Conservation (phyloP, 2,797 vertebrate species). For the Fringilla coelebs region DNA sequence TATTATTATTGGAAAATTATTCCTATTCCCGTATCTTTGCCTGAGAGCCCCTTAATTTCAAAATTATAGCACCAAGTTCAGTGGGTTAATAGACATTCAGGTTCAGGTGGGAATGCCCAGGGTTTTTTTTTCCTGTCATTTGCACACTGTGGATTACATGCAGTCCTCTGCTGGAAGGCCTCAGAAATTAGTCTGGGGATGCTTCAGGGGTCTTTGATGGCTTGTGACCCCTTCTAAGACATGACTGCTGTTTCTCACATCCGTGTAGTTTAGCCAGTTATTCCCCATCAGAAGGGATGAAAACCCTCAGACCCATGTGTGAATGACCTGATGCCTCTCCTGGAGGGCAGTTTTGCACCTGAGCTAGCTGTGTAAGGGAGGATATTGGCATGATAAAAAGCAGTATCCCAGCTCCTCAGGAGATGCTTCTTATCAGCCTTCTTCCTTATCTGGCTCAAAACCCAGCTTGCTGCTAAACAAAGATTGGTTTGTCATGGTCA, state of each 20-base stretch:
- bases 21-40: no score
- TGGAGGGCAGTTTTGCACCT: background rate
- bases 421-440: rapidly evolving
- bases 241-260: background rate
- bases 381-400: background rate
- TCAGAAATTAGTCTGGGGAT: background rate
- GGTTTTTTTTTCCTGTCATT: background rate
- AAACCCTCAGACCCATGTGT: rapidly evolving
- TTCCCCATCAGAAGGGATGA: background rate
- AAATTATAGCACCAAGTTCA: background rate
- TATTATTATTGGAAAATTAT: no score
- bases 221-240: background rate
- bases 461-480: background rate
- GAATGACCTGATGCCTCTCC: no score
- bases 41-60: no score
- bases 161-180: background rate
- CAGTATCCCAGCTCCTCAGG: background rate
- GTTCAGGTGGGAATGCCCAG: background rate
- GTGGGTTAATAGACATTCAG: no score
- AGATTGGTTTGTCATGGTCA: background rate
- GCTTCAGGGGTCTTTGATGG: background rate
- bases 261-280: background rate
- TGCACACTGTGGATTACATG: background rate
- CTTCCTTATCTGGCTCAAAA: background rate
- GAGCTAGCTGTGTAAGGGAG: background rate